Percentiles rank a stretch among this genome's conserved stretches.
phyloP scores from a whole-genome alignment of 2,797 vertebrate genomes.

The Leptoclinus maculatus region DNA sequence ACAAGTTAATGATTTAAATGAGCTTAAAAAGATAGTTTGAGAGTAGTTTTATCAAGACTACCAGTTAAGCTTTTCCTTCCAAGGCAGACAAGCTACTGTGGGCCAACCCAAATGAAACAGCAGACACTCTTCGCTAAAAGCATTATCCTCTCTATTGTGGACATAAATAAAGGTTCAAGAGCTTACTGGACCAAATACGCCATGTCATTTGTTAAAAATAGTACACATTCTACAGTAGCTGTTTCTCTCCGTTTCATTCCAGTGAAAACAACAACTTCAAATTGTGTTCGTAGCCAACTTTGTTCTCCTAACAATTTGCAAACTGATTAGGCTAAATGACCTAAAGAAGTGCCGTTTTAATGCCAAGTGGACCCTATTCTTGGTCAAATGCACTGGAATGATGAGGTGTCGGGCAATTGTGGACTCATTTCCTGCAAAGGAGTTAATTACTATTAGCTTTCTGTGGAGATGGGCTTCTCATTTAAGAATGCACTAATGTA shows the following conservation, averaged over 20 bases:
- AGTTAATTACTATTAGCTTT: constrained; percentile 21
- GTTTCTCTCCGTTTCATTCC: neutral
- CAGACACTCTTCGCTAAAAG: neutral
- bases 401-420: constrained; percentile 23
- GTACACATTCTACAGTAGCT: neutral
- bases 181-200: neutral
- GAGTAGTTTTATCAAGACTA: neutral
- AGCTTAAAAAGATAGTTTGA: neutral
- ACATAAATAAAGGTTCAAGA: neutral
- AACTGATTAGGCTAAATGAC: constrained; percentile 19
- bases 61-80: neutral
- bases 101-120: neutral
- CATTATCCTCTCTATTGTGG: neutral
- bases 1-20: neutral
- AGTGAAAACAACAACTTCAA: neutral
- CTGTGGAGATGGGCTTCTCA: constrained; percentile 2
- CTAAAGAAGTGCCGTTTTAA: constrained; percentile 16
- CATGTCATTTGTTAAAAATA: neutral
- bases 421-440: constrained; percentile 25
- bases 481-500: constrained; percentile 10
- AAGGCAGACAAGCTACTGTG: neutral
- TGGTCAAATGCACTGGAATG: constrained; percentile 21
- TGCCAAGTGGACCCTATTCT: constrained; percentile 6
- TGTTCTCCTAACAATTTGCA: constrained; percentile 18
- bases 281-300: neutral